These are phyloP conservation scores for Perizoma affinitatum DNA, from an alignment of 2,888 invertebrate genomes.

Conservation along the genomic window DNA sequence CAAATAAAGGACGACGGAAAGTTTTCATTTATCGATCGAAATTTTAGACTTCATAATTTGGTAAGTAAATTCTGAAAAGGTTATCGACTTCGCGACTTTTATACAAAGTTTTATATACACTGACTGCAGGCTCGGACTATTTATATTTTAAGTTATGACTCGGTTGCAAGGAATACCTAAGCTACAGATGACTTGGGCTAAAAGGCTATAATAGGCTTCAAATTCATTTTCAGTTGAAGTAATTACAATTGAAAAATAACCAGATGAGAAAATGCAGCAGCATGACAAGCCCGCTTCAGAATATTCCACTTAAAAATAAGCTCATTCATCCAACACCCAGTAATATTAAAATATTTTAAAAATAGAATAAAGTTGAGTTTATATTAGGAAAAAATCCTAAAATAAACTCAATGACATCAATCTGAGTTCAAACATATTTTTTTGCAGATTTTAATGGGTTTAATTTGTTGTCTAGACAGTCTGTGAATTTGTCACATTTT, in stretches of 20 bases:
- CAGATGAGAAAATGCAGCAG: not conserved
- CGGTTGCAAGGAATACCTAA: no score
- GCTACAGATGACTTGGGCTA: no score
- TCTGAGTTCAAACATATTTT: not conserved
- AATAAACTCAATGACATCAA: constrained; percentile 5
- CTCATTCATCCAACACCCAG: not conserved
- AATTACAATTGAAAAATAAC: not conserved
- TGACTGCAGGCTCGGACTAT: no score
- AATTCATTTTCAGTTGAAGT: no score
- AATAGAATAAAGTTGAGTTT: no score
- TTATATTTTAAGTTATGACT: no score
- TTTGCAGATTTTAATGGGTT: not conserved
- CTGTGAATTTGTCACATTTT: no score
- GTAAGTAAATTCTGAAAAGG: not conserved
- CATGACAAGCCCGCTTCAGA: constrained; percentile 3
- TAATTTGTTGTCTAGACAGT: not conserved
- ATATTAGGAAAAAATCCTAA: not conserved
- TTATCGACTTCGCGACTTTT: not conserved
- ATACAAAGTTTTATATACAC: no score
- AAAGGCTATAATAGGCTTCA: no score
- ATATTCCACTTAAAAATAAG: constrained; percentile 5
- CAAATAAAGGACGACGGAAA: constrained; percentile 1
- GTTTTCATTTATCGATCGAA: not conserved
- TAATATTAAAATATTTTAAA: not conserved
- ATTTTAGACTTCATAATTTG: not conserved